Conservation (phyloP, 1,140 invertebrate genomes). For the Drosophila pseudoananassae region DNA sequence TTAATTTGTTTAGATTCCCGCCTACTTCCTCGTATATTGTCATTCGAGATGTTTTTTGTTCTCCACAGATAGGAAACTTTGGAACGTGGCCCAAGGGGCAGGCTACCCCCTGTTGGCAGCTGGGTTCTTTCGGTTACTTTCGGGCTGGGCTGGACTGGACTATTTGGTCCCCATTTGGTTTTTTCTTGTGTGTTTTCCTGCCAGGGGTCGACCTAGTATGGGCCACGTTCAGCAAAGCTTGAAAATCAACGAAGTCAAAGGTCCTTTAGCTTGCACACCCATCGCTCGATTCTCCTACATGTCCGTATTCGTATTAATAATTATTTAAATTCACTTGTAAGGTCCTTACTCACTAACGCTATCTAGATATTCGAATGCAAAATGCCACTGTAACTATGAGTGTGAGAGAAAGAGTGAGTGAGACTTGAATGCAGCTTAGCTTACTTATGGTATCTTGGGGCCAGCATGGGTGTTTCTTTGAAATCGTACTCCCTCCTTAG, state of each 20-base stretch:
- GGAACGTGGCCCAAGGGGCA: constrained; percentile 5
- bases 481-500: constrained; percentile 44
- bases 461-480: constrained; percentile 42
- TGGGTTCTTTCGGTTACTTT: constrained; percentile 30
- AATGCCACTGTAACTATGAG: constrained; percentile 70
- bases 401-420: constrained; percentile 26
- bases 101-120: constrained; percentile 19
- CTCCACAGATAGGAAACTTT: constrained; percentile 33
- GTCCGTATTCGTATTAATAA: constrained; percentile 23
- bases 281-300: constrained; percentile 10
- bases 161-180: constrained; percentile 53
- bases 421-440: constrained; percentile 45
- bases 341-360: constrained; percentile 57
- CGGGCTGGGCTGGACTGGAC: constrained; percentile 44
- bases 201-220: constrained; percentile 9
- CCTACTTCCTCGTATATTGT: constrained; percentile 38
- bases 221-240: constrained; percentile 2
- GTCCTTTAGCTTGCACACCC: neutral
- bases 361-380: constrained; percentile 56
- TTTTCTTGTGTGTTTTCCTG: constrained; percentile 11
- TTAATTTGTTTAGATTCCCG: constrained; percentile 32
- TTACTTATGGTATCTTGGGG: constrained; percentile 15
- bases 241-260: constrained; percentile 1
- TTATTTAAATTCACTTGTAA: constrained; percentile 49
- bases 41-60: constrained; percentile 27